Base-by-base conservation (phyloP, 2,113 vertebrate species). In the Ictalurus punctatus region DNA sequence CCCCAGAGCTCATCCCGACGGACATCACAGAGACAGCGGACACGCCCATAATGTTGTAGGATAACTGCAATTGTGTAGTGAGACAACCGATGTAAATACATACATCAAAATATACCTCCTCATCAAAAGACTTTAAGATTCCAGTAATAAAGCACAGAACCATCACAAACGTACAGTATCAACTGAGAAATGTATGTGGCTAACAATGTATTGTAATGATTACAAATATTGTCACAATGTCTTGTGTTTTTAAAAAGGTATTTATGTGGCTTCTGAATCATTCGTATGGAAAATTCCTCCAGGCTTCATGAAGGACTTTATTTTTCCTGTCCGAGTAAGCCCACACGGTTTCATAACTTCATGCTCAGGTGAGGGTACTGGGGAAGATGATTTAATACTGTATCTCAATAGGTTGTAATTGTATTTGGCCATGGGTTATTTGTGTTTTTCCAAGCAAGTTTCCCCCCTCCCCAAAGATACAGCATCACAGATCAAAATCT, bases 61-160 rank as follows among this genome's bases (percentile, higher is more conserved):
- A 61, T 44, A 63, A 63, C 13, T 56, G 54, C 80, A 59, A 30
- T n/a, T n/a, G 16, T 56, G 71, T 67, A 67, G 67, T 88, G 74
- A 87, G 81, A 92, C 37, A 37, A 87, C 71, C 82, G 13, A 92
- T 95, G 95, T 96, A 95, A 93, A 96, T 95, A 95, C 88, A 89
- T 86, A 88, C 82, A 90, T 65, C 91, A 90, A 82, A 34, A 34
- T 34, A 34, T 34, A 54, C 67, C 59, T 69, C 34, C 71, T 83
- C 14, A 4, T 52, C 4, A 92, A 85, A 69, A 86, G 63, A 76
- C 84, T 85, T 61, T 84, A 56, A 58, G 78, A 19, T 37, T 59
- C 30, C 54, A 83, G 6, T 59, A 83, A 59, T 58, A 83, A 59
- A 61, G 30, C 23, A 19, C 9, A 59, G 56, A 83, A 44, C 21